Evolutionary conservation across 2,888 invertebrate genomes (phyloP), one percentile per base, ranked within the genome.

Genomic region (Cephus spinipes): DNA sequence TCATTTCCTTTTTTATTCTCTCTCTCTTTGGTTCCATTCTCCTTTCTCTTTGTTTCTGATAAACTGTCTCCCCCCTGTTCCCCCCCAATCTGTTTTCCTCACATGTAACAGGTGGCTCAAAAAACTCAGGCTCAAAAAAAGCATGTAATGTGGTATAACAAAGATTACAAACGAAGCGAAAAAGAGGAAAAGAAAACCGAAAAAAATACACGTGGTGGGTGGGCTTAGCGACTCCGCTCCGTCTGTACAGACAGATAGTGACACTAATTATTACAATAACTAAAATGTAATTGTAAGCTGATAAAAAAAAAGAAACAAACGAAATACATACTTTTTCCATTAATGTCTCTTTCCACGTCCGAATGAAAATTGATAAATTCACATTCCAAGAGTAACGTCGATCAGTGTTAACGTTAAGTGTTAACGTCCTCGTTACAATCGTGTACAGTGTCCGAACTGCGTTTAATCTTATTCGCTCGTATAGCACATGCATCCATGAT

Each of bases 311-410:
- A 55, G 31, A 71, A 71, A 32, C 15, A 71, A 71, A 31, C 71
- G 31, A 71, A 71, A 71, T 31, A 71, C 32, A 71, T 71, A 71
- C 71, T 71, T 71, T 33, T 71, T 71, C 71, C 71, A 33, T 71
- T 71, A 33, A 71, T 71, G n/a, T 33, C 31, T 31, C 31, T 71
- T 71, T 71, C 32, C 71, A 55, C 55, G 55, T 23, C 79, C 79
- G 81, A 80, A 79, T 79, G 80, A 79, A 76, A 77, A 79, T 74
- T 71, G 76, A 79, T 55, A 55, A 55, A 55, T 55, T 55, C 55
- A 55, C 23, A 55, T 55, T 55, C 55, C 55, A 23, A 6, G 9
- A 55, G 55, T 6, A 55, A 55, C 55, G 23, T 55, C 55, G 6
- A 55, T 55, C 55, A 0, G 23, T 23, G 55, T 55, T 2, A 55